Percentiles rank a stretch among this genome's conserved stretches.
Evolutionary conservation across 1,140 invertebrate species (phyloP).

Genomic region (Physella acuta): DNA sequence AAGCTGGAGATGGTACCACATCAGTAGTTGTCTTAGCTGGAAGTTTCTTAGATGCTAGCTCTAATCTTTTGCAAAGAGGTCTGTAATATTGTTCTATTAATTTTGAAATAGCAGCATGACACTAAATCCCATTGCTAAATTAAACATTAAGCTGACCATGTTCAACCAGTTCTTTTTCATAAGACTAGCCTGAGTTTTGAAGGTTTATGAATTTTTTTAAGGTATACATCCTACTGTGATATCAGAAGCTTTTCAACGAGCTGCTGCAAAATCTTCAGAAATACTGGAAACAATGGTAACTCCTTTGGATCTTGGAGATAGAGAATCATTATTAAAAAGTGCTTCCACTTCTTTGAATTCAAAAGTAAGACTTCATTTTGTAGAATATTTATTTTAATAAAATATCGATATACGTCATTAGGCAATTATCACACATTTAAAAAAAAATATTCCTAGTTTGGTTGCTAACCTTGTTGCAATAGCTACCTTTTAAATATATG

Average conservation of each 20-base stretch:
- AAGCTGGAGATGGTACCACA: constrained; percentile 99
- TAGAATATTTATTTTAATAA: background rate
- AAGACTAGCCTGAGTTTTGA: no score
- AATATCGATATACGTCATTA: no score
- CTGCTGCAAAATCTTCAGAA: constrained; percentile 80
- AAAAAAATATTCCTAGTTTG: no score
- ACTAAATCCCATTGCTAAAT: no score
- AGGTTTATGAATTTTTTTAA: constrained; percentile 38
- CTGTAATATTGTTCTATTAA: no score
- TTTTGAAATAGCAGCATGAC: no score
- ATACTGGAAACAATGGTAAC: constrained; percentile 84
- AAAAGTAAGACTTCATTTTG: constrained; percentile 69
- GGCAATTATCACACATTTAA: no score
- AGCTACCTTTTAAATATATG: no score
- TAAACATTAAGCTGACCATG: no score
- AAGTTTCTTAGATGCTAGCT: constrained; percentile 88
- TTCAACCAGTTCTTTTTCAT: no score
- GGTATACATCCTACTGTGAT: constrained; percentile 96
- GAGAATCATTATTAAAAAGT: constrained; percentile 85
- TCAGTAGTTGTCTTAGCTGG: constrained; percentile 96
- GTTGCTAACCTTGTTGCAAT: no score
- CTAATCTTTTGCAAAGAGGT: constrained; percentile 87
- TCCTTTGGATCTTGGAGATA: constrained; percentile 84
- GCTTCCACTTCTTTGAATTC: constrained; percentile 97
- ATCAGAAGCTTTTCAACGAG: constrained; percentile 93